Evolutionary conservation across 1,140 invertebrate species (phyloP).

Genomic region (Thalassaphorura encarpata): DNA sequence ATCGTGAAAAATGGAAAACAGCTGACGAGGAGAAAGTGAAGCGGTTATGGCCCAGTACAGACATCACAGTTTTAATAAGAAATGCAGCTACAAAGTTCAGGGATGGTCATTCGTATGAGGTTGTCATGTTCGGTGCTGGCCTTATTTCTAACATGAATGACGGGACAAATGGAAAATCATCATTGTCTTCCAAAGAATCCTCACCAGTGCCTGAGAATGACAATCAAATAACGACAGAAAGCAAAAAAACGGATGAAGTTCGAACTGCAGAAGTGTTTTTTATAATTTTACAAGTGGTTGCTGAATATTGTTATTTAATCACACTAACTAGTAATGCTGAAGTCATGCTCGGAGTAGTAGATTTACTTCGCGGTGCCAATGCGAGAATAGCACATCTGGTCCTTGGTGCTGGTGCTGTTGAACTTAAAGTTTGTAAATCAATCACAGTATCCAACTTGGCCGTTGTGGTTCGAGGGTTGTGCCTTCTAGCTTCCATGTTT

Average conservation of each 20-base stretch:
- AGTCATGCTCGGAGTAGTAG: slow-evolving; percentile 27
- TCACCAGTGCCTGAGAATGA: not conserved
- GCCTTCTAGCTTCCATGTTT: slow-evolving; percentile 58
- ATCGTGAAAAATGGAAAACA: slow-evolving; percentile 29
- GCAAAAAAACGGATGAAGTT: slow-evolving; percentile 33
- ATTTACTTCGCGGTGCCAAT: slow-evolving; percentile 29
- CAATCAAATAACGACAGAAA: not conserved
- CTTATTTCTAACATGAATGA: not conserved
- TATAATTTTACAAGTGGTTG: slow-evolving; percentile 57
- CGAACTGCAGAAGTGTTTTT: slow-evolving; percentile 53
- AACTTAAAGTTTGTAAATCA: slow-evolving; percentile 83
- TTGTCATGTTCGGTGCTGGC: not conserved
- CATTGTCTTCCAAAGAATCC: too few species aligned
- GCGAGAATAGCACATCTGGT: slow-evolving; percentile 59
- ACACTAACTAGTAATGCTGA: slow-evolving; percentile 48
- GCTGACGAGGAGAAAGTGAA: slow-evolving; percentile 18
- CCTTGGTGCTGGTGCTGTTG: slow-evolving; percentile 84
- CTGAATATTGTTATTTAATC: slow-evolving; percentile 83
- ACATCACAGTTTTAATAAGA: not conserved
- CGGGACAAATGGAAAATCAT: not conserved
- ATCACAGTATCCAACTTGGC: slow-evolving; percentile 92
- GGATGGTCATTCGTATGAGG: not conserved
- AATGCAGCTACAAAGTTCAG: not conserved
- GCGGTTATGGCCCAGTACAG: not conserved
- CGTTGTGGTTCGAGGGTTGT: slow-evolving; percentile 74